phyloP scores from a whole-genome alignment of 2,888 invertebrate genomes.

The Leptarthrus brevirostris region DNA sequence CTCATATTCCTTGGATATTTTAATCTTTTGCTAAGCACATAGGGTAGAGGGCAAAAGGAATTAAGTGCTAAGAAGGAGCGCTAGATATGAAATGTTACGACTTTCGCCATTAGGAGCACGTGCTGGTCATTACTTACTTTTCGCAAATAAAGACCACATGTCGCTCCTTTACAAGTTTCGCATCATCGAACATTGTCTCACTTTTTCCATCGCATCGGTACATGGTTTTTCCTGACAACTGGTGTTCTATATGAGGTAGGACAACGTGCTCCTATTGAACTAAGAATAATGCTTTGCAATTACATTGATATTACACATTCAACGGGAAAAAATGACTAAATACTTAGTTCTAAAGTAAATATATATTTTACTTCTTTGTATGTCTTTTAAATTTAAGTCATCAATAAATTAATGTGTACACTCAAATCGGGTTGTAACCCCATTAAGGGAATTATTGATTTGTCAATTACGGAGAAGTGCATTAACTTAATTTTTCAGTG shows the following conservation, averaged over 20 bases:
- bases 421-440: not conserved
- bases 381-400: not conserved
- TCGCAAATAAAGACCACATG: slow-evolving; percentile 47
- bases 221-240: not conserved
- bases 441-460: slow-evolving; percentile 11
- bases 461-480: slow-evolving; percentile 4
- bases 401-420: not conserved
- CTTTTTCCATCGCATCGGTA: slow-evolving; percentile 8
- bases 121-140: slow-evolving; percentile 46
- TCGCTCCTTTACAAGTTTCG: slow-evolving; percentile 46
- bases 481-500: not conserved
- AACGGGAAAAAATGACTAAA: too few relatives aligned
- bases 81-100: slow-evolving; percentile 43
- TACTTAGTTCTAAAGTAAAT: too few relatives aligned
- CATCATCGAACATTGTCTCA: slow-evolving; percentile 45
- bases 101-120: slow-evolving; percentile 47
- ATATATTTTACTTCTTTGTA: not conserved
- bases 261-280: not conserved
- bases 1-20: not conserved
- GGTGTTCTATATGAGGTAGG: not conserved
- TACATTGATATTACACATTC: not conserved
- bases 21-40: not conserved
- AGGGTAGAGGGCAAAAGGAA: not conserved
- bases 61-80: not conserved
- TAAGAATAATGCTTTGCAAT: slow-evolving; percentile 11